Evolutionary conservation across 2,797 vertebrate genomes (phyloP), one percentile per base, ranked within the genome.

Genomic region (Paguma larvata): DNA sequence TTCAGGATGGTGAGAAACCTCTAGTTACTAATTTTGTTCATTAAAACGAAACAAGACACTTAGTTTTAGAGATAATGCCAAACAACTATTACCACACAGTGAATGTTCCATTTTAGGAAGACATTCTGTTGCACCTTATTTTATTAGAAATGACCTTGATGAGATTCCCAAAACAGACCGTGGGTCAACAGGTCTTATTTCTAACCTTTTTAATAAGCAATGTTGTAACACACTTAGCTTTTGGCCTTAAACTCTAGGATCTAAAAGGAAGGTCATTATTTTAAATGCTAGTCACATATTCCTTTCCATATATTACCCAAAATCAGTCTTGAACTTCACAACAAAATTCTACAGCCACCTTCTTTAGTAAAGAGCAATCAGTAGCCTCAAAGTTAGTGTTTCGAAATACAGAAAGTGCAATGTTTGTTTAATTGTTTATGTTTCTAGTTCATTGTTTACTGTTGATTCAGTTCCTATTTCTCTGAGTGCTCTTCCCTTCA

Each of bases 1-100:
- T 78, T 63, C 96, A 94, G 84, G 84, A 97, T 67, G 41, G 21
- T 1, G 12, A 97, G 86, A n/a, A 70, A 90, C 23, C 83, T 98
- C 34, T 94, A 97, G 85, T 38, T 82, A 79, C 85, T 90, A 96
- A 91, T 97, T 97, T 84, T 78, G 46, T 85, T 86, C 48, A 70
- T 23, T 78, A 89, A 87, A 56, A 82, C 65, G 46, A 75, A 72
- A 92, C 30, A 38, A 34, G 11, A 85, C 59, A 86, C 23, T 63
- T 93, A 38, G 38, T 94, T 96, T 83, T 79, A 68, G 23, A 83
- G 3, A 23, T 46, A 72, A 86, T 5, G 10, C 27, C 89, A 83
- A 89, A 91, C 95, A 90, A 89, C 38, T 48, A 25, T n/a, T 32
- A 75, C 12, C 48, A 72, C 6, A 11, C 67, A 63, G 62, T 89